phyloP scores from a whole-genome alignment of 2,888 invertebrate genomes.

The Cephus pulcher region DNA sequence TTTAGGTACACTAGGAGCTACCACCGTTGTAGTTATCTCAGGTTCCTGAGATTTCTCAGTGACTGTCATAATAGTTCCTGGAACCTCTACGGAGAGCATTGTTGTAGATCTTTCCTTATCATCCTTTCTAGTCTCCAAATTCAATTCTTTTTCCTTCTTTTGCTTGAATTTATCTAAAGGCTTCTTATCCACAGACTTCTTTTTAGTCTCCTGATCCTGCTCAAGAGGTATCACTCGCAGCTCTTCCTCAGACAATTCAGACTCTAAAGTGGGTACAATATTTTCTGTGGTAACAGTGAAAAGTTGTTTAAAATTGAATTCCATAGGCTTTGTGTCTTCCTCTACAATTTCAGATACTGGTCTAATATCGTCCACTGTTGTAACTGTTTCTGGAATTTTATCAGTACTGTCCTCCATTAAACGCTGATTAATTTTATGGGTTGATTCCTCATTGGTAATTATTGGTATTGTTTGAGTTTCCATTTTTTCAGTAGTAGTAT shows the following conservation, averaged over 20 bases:
- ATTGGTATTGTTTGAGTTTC: background rate
- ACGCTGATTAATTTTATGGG: background rate
- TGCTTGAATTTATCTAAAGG: conserved; percentile 35
- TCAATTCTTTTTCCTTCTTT: conserved; percentile 45
- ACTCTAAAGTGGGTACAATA: conserved; percentile 24
- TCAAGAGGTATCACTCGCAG: conserved; percentile 55
- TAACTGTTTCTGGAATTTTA: conserved; percentile 1
- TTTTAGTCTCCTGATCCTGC: conserved; percentile 35
- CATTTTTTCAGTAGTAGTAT: conserved; percentile 1
- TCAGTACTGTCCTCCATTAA: conserved; percentile 15
- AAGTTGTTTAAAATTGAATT: conserved; percentile 48
- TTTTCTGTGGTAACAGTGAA: conserved; percentile 42
- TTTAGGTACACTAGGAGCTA: conserved; percentile 1
- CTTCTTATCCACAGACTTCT: conserved; percentile 39
- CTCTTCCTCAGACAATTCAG: conserved; percentile 45
- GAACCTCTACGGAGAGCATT: conserved; percentile 15
- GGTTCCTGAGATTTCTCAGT: background rate
- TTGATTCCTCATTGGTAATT: background rate
- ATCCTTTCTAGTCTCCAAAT: conserved; percentile 23
- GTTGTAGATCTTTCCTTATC: conserved; percentile 15
- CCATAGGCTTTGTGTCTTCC: conserved; percentile 47
- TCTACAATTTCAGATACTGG: conserved; percentile 57
- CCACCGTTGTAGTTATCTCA: background rate
- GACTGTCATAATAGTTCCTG: conserved; percentile 3
- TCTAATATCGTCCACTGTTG: conserved; percentile 48